These are phyloP conservation scores for Carapus acus DNA, from an alignment of 2,797 vertebrate genomes.

Conservation along the genomic window DNA sequence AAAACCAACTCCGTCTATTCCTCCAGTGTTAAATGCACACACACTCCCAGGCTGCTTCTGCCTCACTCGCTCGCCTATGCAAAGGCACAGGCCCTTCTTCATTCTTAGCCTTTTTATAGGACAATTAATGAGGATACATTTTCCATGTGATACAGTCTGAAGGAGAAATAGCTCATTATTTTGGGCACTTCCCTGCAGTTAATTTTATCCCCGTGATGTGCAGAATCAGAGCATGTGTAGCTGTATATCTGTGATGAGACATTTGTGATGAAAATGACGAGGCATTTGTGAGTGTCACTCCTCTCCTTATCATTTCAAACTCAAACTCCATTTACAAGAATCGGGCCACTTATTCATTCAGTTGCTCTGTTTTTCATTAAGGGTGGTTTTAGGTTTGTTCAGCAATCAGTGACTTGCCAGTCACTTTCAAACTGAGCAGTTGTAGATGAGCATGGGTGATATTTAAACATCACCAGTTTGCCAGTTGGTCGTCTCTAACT, in stretches of 20 bases:
- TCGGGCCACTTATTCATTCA: too few relatives aligned
- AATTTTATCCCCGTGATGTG: constrained; percentile 35
- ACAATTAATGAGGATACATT: constrained; percentile 34
- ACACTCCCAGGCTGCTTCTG: neutral
- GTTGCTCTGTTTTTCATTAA: too few relatives aligned
- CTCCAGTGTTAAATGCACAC: constrained; percentile 7
- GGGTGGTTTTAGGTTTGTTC: too few relatives aligned
- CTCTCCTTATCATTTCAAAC: too few relatives aligned
- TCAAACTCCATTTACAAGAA: too few relatives aligned
- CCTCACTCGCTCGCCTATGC: neutral
- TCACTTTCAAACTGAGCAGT: too few relatives aligned
- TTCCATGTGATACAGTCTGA: constrained; percentile 29
- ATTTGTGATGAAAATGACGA: too few relatives aligned
- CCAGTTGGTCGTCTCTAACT: too few relatives aligned
- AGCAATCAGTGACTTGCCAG: too few relatives aligned
- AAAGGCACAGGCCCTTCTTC: constrained; percentile 7
- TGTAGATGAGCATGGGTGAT: too few relatives aligned
- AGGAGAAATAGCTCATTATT: constrained; percentile 33
- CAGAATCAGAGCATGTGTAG: constrained; percentile 12
- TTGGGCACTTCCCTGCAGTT: constrained; percentile 32
- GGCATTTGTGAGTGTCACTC: too few relatives aligned
- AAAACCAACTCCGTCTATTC: constrained; percentile 22
- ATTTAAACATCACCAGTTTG: too few relatives aligned
- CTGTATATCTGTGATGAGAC: neutral
- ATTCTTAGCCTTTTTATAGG: constrained; percentile 18